Percentiles rank a stretch among this genome's conserved stretches.
phyloP scores from a whole-genome alignment of 2,888 invertebrate genomes.

The Plebejus anna region DNA sequence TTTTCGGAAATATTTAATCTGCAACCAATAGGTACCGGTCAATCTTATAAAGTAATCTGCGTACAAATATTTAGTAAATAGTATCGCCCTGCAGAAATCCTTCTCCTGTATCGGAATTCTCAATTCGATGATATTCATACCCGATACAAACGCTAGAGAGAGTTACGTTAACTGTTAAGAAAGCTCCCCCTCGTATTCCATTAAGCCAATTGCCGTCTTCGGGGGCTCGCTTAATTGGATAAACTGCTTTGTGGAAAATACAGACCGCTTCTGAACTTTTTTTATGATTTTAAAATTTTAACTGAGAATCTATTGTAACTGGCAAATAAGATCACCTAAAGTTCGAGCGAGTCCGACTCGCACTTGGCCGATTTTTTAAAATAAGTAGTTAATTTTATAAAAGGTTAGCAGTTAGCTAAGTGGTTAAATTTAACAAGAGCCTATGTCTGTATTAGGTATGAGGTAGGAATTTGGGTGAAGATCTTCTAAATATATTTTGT shows the following conservation, averaged over 20 bases:
- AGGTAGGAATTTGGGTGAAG: too few relatives aligned
- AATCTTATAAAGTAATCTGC: not conserved
- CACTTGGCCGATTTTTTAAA: too few relatives aligned
- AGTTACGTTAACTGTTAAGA: conserved; percentile 39
- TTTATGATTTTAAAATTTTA: conserved; percentile 6
- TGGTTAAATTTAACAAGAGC: too few relatives aligned
- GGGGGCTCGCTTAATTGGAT: conserved; percentile 70
- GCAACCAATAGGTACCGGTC: too few relatives aligned
- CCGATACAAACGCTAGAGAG: conserved; percentile 28
- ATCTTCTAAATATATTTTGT: too few relatives aligned
- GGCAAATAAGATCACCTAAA: not conserved
- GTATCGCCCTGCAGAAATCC: not conserved
- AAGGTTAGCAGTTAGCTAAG: too few relatives aligned
- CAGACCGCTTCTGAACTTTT: conserved; percentile 8
- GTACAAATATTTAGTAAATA: too few relatives aligned
- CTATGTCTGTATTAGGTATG: too few relatives aligned
- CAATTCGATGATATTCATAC: conserved; percentile 1
- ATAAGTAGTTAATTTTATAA: too few relatives aligned
- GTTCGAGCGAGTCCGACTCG: too few relatives aligned
- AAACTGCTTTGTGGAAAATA: conserved; percentile 56
- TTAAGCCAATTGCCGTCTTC: conserved; percentile 69
- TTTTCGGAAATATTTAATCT: too few relatives aligned
- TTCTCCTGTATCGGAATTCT: not conserved
- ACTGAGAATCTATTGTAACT: not conserved
- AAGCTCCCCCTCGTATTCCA: conserved; percentile 59